phyloP scores from a whole-genome alignment of 2,113 vertebrate genomes.

The Oreochromis niloticus region DNA sequence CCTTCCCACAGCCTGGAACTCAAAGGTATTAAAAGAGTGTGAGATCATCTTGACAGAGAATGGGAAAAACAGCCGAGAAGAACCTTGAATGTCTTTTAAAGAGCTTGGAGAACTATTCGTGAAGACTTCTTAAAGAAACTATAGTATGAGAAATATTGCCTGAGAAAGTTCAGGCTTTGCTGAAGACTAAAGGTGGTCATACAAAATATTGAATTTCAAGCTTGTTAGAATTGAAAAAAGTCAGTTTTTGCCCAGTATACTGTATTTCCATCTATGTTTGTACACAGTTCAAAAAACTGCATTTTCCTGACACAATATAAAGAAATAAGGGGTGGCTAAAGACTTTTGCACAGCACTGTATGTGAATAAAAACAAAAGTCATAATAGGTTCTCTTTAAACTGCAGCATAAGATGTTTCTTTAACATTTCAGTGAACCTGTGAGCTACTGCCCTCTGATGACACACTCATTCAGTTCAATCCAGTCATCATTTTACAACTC shows the following conservation, averaged over 20 bases:
- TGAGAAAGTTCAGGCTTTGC: neutral
- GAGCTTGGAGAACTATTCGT: neutral
- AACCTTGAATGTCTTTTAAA: neutral
- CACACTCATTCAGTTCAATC: neutral
- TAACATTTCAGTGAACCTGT: neutral
- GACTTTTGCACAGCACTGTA: neutral
- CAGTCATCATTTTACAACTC: neutral
- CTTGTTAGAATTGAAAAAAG: neutral
- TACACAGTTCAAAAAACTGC: neutral
- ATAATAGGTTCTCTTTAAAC: neutral
- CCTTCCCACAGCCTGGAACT: neutral
- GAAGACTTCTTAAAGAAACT: neutral
- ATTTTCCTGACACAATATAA: neutral
- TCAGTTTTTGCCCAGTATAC: neutral
- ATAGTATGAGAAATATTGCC: neutral
- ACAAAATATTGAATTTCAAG: neutral
- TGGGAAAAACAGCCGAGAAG: neutral
- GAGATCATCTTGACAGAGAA: neutral
- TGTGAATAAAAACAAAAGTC: neutral
- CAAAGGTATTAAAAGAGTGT: neutral
- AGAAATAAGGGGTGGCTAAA: neutral
- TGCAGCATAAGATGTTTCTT: neutral
- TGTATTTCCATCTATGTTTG: neutral
- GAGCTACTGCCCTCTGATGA: neutral
- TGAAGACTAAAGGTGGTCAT: neutral